Base-by-base conservation (phyloP, 2,113 vertebrate genomes). In the Todiramphus chloris region DNA sequence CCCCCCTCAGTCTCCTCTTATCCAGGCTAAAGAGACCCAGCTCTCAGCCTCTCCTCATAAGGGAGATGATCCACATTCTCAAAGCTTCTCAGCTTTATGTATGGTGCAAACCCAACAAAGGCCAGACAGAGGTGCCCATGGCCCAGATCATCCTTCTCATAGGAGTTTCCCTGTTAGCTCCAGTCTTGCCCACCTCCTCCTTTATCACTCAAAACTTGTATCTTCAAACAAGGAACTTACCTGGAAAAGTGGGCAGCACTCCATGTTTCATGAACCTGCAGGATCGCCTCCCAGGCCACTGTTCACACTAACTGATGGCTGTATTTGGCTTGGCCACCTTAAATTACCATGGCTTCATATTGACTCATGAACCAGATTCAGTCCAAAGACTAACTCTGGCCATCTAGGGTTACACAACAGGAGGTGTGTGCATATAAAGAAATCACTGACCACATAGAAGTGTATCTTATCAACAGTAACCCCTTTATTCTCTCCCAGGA, bases 221-320 rank as follows among this genome's bases (percentile, higher is more conserved):
- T 50, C 19, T 25, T 70, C 35, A 30, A 77, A 80, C 25, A 46
- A 73, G 27, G 17, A 79, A 37, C 7, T 14, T 19, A 41, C 4
- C 3, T 1, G 3, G 35, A 51, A 68, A 93, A 58, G 11, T 2
- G 16, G 43, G 27, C 24, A 76, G 53, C 4, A 3, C 3, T 13
- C 25, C 31, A 28, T 2, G 2, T 53, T 90, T 69, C 18, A 27
- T 18, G 31, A 69, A 58, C n/a, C 37, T 55, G 28, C 31, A 46
- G 55, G 11, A 69, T 80, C 5, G 4, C 5, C 1, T 5, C 8
- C 20, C 17, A 11, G 3, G 5, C 16, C 70, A n/a, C 43, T 14
- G 35, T 53, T 83, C 67, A 24, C 41, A 27, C 17, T 33, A n/a
- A n/a, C 25, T 0, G 0, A 30, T 1, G 5, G 10, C 60, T n/a